Conservation (phyloP, 2,888 invertebrate genomes). For the Drosophila formosana region DNA sequence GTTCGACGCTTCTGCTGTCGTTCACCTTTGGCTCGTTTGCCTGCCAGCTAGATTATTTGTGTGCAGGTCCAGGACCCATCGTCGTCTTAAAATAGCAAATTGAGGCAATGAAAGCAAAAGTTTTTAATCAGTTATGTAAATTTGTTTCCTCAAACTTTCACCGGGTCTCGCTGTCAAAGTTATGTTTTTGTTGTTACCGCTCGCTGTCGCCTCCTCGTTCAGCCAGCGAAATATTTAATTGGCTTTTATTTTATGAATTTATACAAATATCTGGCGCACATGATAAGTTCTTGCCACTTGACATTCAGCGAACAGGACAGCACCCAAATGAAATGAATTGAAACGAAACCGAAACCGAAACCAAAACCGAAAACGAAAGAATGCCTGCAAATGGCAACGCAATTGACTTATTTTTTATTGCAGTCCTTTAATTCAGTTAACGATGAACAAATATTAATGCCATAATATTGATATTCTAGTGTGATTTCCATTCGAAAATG, state of each 20-base stretch:
- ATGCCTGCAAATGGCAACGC: slow-evolving; percentile 38
- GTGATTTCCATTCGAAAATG: slow-evolving; percentile 18
- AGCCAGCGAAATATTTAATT: slow-evolving; percentile 56
- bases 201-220: slow-evolving; percentile 9
- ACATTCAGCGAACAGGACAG: not conserved
- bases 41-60: not conserved
- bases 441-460: slow-evolving; percentile 9
- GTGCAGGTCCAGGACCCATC: slow-evolving; percentile 7
- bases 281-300: slow-evolving; percentile 18
- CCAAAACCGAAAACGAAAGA: not conserved
- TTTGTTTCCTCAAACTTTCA: slow-evolving; percentile 64
- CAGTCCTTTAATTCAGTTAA: slow-evolving; percentile 9
- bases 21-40: slow-evolving; percentile 25
- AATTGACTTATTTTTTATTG: slow-evolving; percentile 39
- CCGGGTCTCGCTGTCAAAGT: slow-evolving; percentile 42
- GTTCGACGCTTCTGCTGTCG: slow-evolving; percentile 18
- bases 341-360: not conserved
- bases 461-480: slow-evolving; percentile 10
- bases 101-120: slow-evolving; percentile 62
- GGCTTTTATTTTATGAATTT: slow-evolving; percentile 61
- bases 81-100: slow-evolving; percentile 57
- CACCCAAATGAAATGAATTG: not conserved
- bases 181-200: slow-evolving; percentile 16
- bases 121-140: slow-evolving; percentile 80
- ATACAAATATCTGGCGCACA: slow-evolving; percentile 9